phyloP scores from a whole-genome alignment of 2,797 vertebrate species.

The Gastrophryne carolinensis region DNA sequence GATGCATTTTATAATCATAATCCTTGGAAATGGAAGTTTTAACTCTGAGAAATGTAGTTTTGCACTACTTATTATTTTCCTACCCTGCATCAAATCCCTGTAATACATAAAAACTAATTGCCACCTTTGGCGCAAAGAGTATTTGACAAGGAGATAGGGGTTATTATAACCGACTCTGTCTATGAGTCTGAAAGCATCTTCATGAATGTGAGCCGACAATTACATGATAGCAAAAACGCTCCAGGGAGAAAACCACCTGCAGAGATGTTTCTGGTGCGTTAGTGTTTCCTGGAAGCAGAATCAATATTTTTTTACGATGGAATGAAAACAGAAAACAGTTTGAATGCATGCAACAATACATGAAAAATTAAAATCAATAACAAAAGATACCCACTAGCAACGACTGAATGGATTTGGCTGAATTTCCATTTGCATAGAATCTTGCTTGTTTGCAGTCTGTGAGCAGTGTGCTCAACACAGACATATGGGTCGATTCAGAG shows the following conservation, averaged over 20 bases:
- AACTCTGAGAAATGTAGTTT: background rate
- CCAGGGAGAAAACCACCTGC: constrained; percentile 31
- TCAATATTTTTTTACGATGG: constrained; percentile 48
- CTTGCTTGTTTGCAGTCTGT: no score
- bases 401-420: no score
- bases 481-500: no score
- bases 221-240: constrained; percentile 46
- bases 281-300: constrained; percentile 42
- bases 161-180: constrained; percentile 35
- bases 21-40: no score
- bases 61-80: background rate
- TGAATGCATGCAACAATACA: background rate
- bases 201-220: constrained; percentile 47
- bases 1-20: no score
- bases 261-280: constrained; percentile 29
- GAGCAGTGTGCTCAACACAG: no score
- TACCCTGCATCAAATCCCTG: background rate
- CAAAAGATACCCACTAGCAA: no score
- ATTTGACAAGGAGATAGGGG: constrained; percentile 36
- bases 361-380: background rate
- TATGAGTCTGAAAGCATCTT: constrained; percentile 29
- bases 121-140: constrained; percentile 25
- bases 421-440: no score
- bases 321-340: constrained; percentile 34
- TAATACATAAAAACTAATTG: constrained; percentile 33